Evolutionary conservation across 1,140 invertebrate species (phyloP).

Genomic region (Drosophila melanica): DNA sequence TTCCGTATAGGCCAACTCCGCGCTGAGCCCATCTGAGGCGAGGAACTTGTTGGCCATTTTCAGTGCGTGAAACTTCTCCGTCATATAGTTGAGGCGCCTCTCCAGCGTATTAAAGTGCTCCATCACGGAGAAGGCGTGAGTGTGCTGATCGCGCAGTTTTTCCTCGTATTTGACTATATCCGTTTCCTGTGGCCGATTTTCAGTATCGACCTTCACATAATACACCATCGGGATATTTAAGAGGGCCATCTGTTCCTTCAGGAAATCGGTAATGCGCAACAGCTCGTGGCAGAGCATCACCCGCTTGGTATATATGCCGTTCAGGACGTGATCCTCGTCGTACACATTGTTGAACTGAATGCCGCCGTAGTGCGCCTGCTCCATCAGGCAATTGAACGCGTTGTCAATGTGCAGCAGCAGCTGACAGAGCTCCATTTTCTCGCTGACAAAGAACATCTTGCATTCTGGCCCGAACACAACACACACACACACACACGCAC

Average conservation of each 20-base stretch:
- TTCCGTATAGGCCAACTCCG: slow-evolving; percentile 95
- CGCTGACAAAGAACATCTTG: slow-evolving; percentile 71
- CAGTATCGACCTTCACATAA: slow-evolving; percentile 86
- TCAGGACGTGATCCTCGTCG: slow-evolving; percentile 95
- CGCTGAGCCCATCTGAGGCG: slow-evolving; percentile 26
- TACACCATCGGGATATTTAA: slow-evolving; percentile 97
- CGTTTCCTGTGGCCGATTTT: slow-evolving; percentile 96
- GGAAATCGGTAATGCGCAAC: slow-evolving; percentile 94
- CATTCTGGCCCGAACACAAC: too few relatives aligned
- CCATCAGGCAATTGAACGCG: slow-evolving; percentile 71
- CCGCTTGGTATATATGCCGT: slow-evolving; percentile 96
- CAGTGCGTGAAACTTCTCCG: slow-evolving; percentile 58
- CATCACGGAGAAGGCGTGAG: slow-evolving; percentile 95
- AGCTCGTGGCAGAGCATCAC: slow-evolving; percentile 95
- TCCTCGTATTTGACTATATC: slow-evolving; percentile 95
- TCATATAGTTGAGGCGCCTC: slow-evolving; percentile 22
- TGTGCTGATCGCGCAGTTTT: slow-evolving; percentile 87
- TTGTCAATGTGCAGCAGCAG: slow-evolving; percentile 68
- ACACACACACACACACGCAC: too few relatives aligned
- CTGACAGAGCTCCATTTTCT: slow-evolving; percentile 71
- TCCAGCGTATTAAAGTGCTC: slow-evolving; percentile 97
- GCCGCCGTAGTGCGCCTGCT: slow-evolving; percentile 62
- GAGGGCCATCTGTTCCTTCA: slow-evolving; percentile 97
- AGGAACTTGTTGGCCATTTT: slow-evolving; percentile 45
- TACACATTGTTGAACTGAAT: slow-evolving; percentile 85